phyloP scores from a whole-genome alignment of 35 echinoderm and acorn worm genomes.

The Hemicentrotus pulcherrimus region DNA sequence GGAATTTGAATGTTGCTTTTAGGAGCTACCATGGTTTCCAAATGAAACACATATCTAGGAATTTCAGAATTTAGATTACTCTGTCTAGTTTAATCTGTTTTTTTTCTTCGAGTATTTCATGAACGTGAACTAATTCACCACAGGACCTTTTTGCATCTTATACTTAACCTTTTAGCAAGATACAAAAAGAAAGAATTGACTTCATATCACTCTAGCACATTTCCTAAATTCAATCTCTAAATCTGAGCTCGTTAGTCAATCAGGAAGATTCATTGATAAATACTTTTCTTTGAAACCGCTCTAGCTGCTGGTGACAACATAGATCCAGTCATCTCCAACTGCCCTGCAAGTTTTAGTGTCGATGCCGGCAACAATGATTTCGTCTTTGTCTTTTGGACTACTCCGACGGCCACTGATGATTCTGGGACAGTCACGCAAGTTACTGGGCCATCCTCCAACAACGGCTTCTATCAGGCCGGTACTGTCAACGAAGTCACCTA shows the following conservation, averaged over 20 bases:
- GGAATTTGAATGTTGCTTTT: too few species aligned
- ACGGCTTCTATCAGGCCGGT: conserved; percentile 56
- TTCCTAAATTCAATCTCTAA: background rate
- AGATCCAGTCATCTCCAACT: conserved; percentile 59
- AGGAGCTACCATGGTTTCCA: too few species aligned
- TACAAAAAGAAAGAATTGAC: too few species aligned
- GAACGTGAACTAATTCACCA: too few species aligned
- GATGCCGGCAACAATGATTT: conserved; percentile 36
- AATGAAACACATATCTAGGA: too few species aligned
- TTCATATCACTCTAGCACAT: background rate
- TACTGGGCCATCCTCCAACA: conserved; percentile 31
- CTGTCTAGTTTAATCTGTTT: too few species aligned
- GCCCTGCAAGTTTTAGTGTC: conserved; percentile 51
- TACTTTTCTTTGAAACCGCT: background rate
- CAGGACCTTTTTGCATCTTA: too few species aligned
- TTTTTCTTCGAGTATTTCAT: too few species aligned
- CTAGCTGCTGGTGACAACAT: conserved; percentile 65
- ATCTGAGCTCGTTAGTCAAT: background rate
- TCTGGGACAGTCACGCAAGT: conserved; percentile 42
- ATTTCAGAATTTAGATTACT: too few species aligned
- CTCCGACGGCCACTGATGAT: conserved; percentile 71
- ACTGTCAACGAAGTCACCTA: conserved; percentile 61
- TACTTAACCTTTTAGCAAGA: too few species aligned
- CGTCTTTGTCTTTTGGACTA: conserved; percentile 57
- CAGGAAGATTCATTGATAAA: background rate